These are phyloP conservation scores for Leucophenga maculata DNA, from an alignment of 2,888 invertebrate species.

Conservation along the genomic window DNA sequence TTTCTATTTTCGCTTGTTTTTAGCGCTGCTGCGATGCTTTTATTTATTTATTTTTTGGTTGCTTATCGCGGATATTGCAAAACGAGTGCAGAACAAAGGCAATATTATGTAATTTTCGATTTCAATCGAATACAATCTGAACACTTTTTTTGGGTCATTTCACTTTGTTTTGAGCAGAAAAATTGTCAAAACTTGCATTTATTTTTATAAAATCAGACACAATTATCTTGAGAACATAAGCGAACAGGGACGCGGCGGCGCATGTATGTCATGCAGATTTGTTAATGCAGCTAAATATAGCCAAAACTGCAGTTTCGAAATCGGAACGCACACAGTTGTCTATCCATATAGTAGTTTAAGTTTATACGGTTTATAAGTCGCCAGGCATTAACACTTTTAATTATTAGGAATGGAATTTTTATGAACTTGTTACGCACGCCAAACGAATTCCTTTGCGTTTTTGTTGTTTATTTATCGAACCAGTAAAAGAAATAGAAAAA, in stretches of 20 bases:
- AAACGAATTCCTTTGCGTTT: conserved; percentile 3
- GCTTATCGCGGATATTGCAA: conserved; percentile 45
- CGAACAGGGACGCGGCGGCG: conserved; percentile 28
- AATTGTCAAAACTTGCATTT: conserved; percentile 2
- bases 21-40: neutral
- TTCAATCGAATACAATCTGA: conserved; percentile 41
- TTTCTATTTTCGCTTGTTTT: conserved; percentile 38
- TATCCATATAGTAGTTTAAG: neutral
- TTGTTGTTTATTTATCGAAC: neutral
- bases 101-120: conserved; percentile 56
- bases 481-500: neutral
- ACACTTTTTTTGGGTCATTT: conserved; percentile 46
- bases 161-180: neutral
- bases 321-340: conserved; percentile 32
- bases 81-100: conserved; percentile 30
- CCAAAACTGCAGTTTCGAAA: conserved; percentile 34
- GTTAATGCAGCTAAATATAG: conserved; percentile 59
- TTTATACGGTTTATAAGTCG: neutral
- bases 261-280: conserved; percentile 34
- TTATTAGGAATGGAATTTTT: conserved; percentile 25
- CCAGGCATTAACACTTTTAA: neutral
- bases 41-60: conserved; percentile 14
- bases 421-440: conserved; percentile 19
- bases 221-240: neutral
- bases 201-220: conserved; percentile 33